Evolutionary conservation across 2,113 vertebrate species (phyloP).

Genomic region (Alosa alosa): DNA sequence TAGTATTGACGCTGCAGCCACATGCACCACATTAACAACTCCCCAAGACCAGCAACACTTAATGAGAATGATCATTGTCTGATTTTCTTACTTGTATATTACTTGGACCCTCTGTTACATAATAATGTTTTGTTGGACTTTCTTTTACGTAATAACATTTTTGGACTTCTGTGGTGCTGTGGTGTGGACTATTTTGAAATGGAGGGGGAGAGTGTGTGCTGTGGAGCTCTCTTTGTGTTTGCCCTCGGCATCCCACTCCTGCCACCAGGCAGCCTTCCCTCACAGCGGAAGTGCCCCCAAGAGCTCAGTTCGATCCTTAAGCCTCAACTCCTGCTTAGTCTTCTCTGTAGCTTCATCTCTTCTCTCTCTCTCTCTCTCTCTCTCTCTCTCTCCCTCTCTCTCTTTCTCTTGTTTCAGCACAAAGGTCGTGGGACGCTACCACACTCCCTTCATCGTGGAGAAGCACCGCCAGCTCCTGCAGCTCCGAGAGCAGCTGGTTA

Average conservation of each 20-base stretch:
- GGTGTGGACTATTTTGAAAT: not conserved
- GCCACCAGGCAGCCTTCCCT: not conserved
- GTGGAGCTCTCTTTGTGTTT: not conserved
- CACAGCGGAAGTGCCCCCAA: not conserved
- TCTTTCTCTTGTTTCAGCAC: slow-evolving; percentile 73
- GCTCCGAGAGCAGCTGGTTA: slow-evolving; percentile 88
- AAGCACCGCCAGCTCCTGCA: slow-evolving; percentile 80
- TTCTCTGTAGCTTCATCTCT: not conserved
- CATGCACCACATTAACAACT: no score
- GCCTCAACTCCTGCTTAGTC: not conserved
- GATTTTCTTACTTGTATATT: no score
- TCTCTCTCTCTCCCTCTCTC: not conserved
- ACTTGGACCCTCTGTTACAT: no score
- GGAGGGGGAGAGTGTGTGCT: no score
- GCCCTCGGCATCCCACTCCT: no score
- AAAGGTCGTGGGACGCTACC: slow-evolving; percentile 89
- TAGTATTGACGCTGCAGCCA: no score
- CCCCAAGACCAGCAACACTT: no score
- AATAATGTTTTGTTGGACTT: no score
- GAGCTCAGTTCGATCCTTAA: not conserved
- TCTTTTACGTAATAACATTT: no score
- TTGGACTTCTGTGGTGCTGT: not conserved
- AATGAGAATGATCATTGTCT: no score
- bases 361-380: not conserved
- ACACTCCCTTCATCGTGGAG: slow-evolving; percentile 85